phyloP scores from a whole-genome alignment of 2,113 vertebrate species.

The Hepsetus odoe region DNA sequence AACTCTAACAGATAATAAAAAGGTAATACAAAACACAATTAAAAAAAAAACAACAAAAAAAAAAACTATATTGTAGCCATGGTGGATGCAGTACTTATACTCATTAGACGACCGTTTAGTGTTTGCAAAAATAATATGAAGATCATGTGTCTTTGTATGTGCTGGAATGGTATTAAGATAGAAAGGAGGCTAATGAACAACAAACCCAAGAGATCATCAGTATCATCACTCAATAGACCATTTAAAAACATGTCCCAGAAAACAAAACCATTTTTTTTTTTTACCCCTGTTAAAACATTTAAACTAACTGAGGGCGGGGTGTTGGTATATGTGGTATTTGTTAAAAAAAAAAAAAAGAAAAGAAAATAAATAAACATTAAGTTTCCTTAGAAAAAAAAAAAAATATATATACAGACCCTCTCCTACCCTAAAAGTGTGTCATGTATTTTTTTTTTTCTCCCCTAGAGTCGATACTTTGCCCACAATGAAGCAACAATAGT shows the following conservation, averaged over 20 bases:
- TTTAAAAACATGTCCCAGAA: background rate
- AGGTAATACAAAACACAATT: background rate
- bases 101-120: background rate
- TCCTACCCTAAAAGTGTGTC: background rate
- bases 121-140: slow-evolving; percentile 3
- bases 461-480: background rate
- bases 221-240: background rate
- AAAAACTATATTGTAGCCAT: background rate
- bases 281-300: slow-evolving; percentile 1
- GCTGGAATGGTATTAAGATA: background rate
- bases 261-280: background rate
- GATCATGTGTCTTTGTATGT: background rate
- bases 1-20: background rate
- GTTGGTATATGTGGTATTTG: background rate
- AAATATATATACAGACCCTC: background rate
- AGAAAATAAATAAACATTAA: background rate
- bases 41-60: background rate
- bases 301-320: background rate
- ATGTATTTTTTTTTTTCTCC: slow-evolving; percentile 1
- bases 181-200: background rate
- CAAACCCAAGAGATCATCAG: background rate
- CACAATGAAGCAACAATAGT: background rate
- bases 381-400: background rate
- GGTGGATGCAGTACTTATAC: background rate
- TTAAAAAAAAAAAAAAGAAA: background rate